phyloP scores from a whole-genome alignment of 2,888 invertebrate species.

The Hyppa rectilinea region DNA sequence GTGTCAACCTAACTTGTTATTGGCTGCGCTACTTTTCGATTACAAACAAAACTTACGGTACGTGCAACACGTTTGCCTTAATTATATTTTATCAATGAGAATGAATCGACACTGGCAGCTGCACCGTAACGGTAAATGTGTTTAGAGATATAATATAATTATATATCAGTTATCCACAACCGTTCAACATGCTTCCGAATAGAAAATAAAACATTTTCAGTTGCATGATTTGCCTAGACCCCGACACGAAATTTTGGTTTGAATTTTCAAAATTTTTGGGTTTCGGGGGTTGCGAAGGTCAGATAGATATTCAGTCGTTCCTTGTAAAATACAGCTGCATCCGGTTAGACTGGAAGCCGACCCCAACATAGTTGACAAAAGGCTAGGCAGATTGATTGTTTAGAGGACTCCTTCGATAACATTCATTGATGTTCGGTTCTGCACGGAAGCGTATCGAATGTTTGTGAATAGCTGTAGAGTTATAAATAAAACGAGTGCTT shows the following conservation, averaged over 20 bases:
- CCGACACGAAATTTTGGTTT: background rate
- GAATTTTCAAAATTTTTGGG: background rate
- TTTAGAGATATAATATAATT: constrained; percentile 28
- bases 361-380: too few relatives aligned
- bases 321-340: too few relatives aligned
- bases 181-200: background rate
- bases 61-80: constrained; percentile 34
- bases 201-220: background rate
- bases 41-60: constrained; percentile 45
- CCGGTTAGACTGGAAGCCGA: too few relatives aligned
- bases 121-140: constrained; percentile 48
- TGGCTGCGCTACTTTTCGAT: constrained; percentile 2
- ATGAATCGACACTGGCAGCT: constrained; percentile 39
- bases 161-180: background rate
- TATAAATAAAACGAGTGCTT: constrained; percentile 57
- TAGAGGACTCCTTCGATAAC: too few relatives aligned
- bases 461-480: constrained; percentile 10
- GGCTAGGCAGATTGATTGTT: too few relatives aligned
- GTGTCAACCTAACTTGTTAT: constrained; percentile 36
- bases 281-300: too few relatives aligned
- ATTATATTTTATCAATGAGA: constrained; percentile 53
- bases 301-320: background rate
- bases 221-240: background rate
- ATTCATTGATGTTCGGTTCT: too few relatives aligned
- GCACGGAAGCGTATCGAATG: background rate